Base-by-base conservation (phyloP, 2,888 invertebrate species). In the Alloscopus bannaensis region DNA sequence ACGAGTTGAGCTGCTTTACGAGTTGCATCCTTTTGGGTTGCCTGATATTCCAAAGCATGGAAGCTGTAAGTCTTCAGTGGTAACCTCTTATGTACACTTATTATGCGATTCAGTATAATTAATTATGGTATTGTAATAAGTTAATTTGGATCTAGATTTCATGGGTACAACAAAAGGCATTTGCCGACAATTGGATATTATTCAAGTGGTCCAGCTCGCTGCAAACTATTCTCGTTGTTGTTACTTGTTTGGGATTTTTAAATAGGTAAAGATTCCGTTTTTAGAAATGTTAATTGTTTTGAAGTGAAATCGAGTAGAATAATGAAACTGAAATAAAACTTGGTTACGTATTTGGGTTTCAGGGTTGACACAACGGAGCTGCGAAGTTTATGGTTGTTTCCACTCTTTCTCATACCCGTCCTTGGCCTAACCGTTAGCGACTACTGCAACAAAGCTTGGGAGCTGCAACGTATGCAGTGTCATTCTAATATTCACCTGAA, bases 381-480 rank as follows among this genome's bases (percentile, higher is more conserved):
- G 0, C 45, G 42, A 36, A 70, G 75, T 66, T 18, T 80, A 13
- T 65, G 75, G 75, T 8, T 65, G 11, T 18, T 75, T 16, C 80
- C 80, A 45, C 42, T 80, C 11, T 75, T 65, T 45, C 47, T 80
- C 0, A 29, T 71, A 28, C 75, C 80, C 0, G 70, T 66, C 8
- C 57, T 80, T 24, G 31, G 75, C 4, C 24, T 80, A 3, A 66
- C 50, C 20, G 45, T 70, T 8, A 60, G 69, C 26, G 70, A 75
- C 20, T 80, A 80, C 36, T 70, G 75, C 28, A 76, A 75, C 42
- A 75, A 80, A n/a, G 75, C 80, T 0, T 80, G 80, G 80, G 80
- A 80, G n/a, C 75, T 75, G 0, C 75, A 80, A 50, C 64, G 75
- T 13, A 18, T 69, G 3, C 75, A 80, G 40, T 80, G 80, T 31